Percentiles rank a stretch among this genome's conserved stretches.
These are phyloP conservation scores for Drosophila fulvimacula DNA, from an alignment of 2,888 invertebrate species.

Conservation along the genomic window DNA sequence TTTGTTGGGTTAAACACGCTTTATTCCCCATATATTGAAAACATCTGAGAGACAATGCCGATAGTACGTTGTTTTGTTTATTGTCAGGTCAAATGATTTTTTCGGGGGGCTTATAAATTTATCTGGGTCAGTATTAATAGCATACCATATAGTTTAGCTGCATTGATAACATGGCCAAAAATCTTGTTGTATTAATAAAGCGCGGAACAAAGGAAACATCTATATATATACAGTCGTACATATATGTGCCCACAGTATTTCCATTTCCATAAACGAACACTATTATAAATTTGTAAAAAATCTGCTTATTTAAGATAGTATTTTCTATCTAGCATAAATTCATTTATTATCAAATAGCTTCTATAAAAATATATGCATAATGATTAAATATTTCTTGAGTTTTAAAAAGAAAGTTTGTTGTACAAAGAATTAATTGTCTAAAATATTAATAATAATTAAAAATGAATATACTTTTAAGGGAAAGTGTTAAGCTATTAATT, in stretches of 20 bases:
- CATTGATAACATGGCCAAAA: constrained; percentile 3
- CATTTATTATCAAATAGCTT: not conserved
- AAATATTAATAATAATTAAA: not conserved
- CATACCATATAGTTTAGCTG: not conserved
- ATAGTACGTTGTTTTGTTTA: not conserved
- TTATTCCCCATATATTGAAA: constrained; percentile 1
- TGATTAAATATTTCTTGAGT: not conserved
- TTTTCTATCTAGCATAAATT: not conserved
- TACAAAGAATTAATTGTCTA: not conserved
- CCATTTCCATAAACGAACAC: not conserved
- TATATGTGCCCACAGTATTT: not conserved
- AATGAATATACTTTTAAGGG: not conserved
- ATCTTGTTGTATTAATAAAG: not conserved
- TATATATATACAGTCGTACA: not conserved
- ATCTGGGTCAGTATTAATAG: not conserved
- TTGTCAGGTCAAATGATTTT: not conserved
- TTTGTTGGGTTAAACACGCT: constrained; percentile 30
- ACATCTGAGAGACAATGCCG: constrained; percentile 15
- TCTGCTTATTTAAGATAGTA: no score
- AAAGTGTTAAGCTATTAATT: not conserved
- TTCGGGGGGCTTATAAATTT: not conserved
- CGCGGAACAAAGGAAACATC: constrained; percentile 2
- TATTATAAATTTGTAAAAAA: not conserved
- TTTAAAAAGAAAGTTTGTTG: not conserved
- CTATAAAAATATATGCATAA: not conserved